These are phyloP conservation scores for Pyrrhosoma nymphula DNA, from an alignment of 2,888 invertebrate species.

Conservation along the genomic window DNA sequence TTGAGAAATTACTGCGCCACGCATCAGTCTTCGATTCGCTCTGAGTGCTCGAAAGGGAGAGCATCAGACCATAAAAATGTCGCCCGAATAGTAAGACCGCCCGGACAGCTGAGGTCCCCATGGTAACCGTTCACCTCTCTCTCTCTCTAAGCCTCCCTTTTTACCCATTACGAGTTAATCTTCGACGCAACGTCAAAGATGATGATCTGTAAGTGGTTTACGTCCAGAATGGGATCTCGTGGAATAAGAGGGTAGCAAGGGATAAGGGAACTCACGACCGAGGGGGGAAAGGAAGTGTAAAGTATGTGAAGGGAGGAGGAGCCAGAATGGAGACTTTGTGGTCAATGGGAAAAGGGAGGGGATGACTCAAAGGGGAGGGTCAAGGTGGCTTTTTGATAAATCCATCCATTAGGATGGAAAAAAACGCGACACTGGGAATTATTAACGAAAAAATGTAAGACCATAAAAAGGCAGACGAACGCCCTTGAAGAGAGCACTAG, in stretches of 20 bases:
- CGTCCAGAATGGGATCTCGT: slow-evolving; percentile 28
- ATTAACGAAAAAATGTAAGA: not conserved
- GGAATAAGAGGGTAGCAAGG: not conserved
- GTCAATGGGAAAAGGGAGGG: not conserved
- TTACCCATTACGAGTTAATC: slow-evolving; percentile 64
- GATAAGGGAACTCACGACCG: not conserved
- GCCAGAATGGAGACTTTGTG: not conserved
- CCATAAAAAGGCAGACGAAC: not conserved
- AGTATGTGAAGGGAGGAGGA: not conserved
- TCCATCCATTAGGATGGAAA: slow-evolving; percentile 51
- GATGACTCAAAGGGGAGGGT: not conserved
- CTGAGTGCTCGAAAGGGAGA: not conserved
- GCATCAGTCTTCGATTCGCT: not conserved
- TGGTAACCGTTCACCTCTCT: slow-evolving; percentile 4
- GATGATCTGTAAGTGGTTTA: slow-evolving; percentile 47
- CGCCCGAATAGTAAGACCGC: not conserved
- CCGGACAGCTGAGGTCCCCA: slow-evolving; percentile 15
- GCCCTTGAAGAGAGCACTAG: not conserved
- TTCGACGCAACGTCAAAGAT: slow-evolving; percentile 38
- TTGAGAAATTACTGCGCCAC: not conserved
- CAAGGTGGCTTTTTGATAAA: slow-evolving; percentile 43
- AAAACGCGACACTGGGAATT: slow-evolving; percentile 43
- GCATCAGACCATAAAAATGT: not conserved
- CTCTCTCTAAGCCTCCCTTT: slow-evolving; percentile 32
- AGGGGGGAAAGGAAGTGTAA: not conserved